A percentile compares a stretch with the other conserved stretches of the same genome.
These are phyloP conservation scores for Sebastes taczanowskii DNA, from an alignment of 2,797 vertebrate species.

Conservation along the genomic window DNA sequence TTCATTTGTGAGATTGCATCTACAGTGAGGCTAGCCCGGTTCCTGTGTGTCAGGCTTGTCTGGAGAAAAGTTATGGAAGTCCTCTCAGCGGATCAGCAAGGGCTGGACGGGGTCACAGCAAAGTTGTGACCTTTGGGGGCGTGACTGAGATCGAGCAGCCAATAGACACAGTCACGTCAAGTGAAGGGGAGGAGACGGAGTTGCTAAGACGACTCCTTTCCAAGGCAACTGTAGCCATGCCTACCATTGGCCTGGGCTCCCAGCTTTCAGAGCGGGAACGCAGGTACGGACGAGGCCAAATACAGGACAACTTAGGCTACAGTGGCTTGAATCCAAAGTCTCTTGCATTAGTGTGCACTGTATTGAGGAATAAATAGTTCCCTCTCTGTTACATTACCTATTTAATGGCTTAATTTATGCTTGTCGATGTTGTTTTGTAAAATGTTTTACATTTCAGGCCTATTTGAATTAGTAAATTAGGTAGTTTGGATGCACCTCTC, in stretches of 20 bases:
- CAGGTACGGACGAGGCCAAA: constrained; percentile 79
- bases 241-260: constrained; percentile 80
- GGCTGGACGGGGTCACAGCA: constrained; percentile 83
- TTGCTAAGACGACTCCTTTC: constrained; percentile 81
- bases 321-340: constrained; percentile 27
- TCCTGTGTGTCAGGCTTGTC: constrained; percentile 82
- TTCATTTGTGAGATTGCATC: constrained; percentile 68
- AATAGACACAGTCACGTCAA: constrained; percentile 79
- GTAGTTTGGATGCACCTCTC: constrained; percentile 23
- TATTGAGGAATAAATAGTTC: neutral
- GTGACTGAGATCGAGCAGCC: constrained; percentile 93
- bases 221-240: constrained; percentile 81
- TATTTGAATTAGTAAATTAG: constrained; percentile 35
- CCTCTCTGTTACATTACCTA: constrained; percentile 11
- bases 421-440: constrained; percentile 5
- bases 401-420: neutral
- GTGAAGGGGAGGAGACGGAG: constrained; percentile 79
- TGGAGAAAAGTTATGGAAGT: constrained; percentile 78
- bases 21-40: constrained; percentile 84
- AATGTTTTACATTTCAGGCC: neutral
- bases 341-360: constrained; percentile 39
- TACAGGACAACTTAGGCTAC: constrained; percentile 6
- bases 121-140: constrained; percentile 93
- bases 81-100: constrained; percentile 79
- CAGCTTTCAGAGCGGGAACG: constrained; percentile 78